Base-by-base conservation (phyloP, 2,888 invertebrate genomes). In the Thumatha senex region DNA sequence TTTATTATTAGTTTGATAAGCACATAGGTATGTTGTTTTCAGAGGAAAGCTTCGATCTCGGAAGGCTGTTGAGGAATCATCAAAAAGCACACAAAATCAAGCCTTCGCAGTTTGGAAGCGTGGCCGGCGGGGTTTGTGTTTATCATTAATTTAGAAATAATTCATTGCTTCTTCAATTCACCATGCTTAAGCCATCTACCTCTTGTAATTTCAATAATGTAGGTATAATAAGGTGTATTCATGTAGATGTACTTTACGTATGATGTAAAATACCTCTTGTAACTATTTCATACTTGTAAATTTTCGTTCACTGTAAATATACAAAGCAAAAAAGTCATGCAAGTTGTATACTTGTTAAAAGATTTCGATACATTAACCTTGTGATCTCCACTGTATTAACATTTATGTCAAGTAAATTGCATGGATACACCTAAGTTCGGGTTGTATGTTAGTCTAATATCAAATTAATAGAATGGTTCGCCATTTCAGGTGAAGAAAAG, bases 41-140 rank as follows among this genome's bases (percentile, higher is more conserved):
- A 89, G 88, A 87, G 60, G 80, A 70, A 40, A 81, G 78, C 54
- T 88, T 86, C 56, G 82, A 89, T 58, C 78, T 89, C 30, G 74
- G 70, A n/a, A 75, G 75, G 39, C 56, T 89, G 38, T 52, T 87
- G 65, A 78, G 76, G 57, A 76, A 79, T 14, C 78, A 84, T 62
- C 76, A 74, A 53, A 85, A 83, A 67, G 79, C 81, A 48, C 86
- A 89, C 61, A 89, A 89, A 74, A 57, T 54, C 40, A 89, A 80
- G 58, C 89, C 89, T 10, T 52, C 63, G 42, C 82, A 89, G 51
- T 86, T 89, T 46, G 59, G 57, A 34, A 88, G 83, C 64, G 79
- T 87, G 9, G 80, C 84, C 14, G 74, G 74, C 51, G 89, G 89
- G 82, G 89, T 90, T 81, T 63, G 69, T 71, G 45, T 61, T 52